Evolutionary conservation across 2,113 vertebrate genomes (phyloP).

Genomic region (Probosciger aterrimus): DNA sequence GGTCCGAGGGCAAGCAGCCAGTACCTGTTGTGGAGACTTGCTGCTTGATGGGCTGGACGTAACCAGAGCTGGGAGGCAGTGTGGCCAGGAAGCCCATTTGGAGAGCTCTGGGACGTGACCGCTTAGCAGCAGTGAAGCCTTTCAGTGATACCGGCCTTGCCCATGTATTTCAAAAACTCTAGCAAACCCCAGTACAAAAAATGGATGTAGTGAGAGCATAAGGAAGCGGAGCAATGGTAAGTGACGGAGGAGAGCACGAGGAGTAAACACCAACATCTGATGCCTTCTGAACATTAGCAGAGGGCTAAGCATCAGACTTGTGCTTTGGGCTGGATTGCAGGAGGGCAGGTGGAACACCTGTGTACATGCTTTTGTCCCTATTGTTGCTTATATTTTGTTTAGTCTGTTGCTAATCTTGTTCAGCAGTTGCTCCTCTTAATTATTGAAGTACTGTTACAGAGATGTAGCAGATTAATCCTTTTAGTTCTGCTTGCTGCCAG

Average conservation of each 20-base stretch:
- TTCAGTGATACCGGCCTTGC: background rate
- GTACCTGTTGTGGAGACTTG: background rate
- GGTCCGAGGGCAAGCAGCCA: background rate
- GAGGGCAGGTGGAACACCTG: background rate
- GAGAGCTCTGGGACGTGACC: too few relatives aligned
- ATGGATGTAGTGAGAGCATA: background rate
- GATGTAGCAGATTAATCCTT: constrained; percentile 53
- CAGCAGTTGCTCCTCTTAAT: constrained; percentile 57
- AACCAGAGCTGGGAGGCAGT: background rate
- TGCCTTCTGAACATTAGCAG: background rate
- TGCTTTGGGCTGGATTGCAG: background rate
- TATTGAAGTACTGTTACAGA: constrained; percentile 40
- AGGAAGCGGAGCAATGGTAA: background rate
- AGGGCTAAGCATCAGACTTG: background rate
- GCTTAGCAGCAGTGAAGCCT: background rate
- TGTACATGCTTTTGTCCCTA: rapidly evolving
- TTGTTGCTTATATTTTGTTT: constrained; percentile 22
- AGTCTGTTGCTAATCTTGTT: constrained; percentile 45
- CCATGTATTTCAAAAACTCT: background rate
- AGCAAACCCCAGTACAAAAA: rapidly evolving
- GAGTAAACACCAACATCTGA: background rate
- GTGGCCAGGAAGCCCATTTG: too few relatives aligned
- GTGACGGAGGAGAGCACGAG: background rate
- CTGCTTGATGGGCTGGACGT: background rate
- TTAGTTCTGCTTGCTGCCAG: constrained; percentile 43